Evolutionary conservation across 2,797 vertebrate genomes (phyloP), one percentile per base, ranked within the genome.

Genomic region (Euthynnus affinis): DNA sequence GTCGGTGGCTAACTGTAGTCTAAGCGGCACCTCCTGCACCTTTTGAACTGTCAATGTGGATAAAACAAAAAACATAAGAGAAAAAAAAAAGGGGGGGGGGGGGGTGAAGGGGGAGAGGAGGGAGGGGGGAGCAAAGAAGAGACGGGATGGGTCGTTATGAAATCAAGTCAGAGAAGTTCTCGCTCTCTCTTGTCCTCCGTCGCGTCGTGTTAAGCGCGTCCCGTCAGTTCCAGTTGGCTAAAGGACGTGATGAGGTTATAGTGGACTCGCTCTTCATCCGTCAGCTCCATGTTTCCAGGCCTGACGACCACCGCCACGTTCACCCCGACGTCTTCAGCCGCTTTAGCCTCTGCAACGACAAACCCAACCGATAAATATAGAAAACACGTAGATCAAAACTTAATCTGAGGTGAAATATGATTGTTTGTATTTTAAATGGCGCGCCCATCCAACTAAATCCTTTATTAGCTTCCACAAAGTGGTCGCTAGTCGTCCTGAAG

Each of bases 241-340:
- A 99, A 99, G 86, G 97, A 97, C 0, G 96, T 95, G 74, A 98
- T 92, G 87, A 98, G 95, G 83, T 83, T 95, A 80, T 97, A 99
- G 77, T 96, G 96, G 0, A 94, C 94, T 49, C 96, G 95, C 89
- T 99, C 98, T 9, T 99, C 97, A 0, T 99, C 97, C 0, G 97
- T 98, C 80, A 99, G 87, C 79, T 98, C 97, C 32, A 96, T 95
- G 3, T 99, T 99, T 51, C 98, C 98, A 0, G 98, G 97, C 66
- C 98, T 89, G 72, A 97, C 95, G 76, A 99, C 98, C 86, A 99
- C 86, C 17, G 96, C 96, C 53, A 98, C 97, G 0, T 97, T 97
- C 77, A 96, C 75, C 0, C 97, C 96, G 0, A 96, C 98, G 9
- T 97, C 97, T 83, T 98, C 96, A 0, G 98, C 98, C 0, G 98